Evolutionary conservation across 2,113 vertebrate species (phyloP), one percentile per base, ranked within the genome.

Genomic region (Callorhinus ursinus): DNA sequence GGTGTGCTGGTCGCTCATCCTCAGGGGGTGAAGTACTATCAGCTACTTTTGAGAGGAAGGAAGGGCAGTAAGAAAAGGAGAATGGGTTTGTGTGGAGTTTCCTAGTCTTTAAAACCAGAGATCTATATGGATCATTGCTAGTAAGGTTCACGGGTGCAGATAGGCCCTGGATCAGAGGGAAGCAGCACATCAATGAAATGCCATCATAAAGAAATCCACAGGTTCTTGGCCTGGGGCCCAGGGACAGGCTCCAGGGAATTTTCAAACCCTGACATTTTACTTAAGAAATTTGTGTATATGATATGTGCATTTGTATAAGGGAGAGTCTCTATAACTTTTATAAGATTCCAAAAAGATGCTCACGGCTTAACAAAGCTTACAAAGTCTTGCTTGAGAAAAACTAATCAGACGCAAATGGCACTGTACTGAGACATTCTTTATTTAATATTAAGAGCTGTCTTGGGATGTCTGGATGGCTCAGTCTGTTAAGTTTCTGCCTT

Each of bases 31-130:
- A 72, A 16, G 55, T 8, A n/a, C 31, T 24, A 0, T 9, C 63
- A 69, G 39, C 22, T 74, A 16, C 59, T 95, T 90, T 53, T 74
- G 55, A 89, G 81, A 39, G 55, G 84, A 81, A 83, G 57, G n/a
- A 81, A 91, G 79, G 7, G n/a, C 84, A 55, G 28, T 18, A 57
- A 63, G 19, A 90, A 59, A 69, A 83, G 61, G 46, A 65, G 53
- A 88, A 57, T 5, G 39, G 28, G 28, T 87, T 72, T 83, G 39
- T 12, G 5, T 26, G 61, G 76, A n/a, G 33, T 76, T 49, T 46
- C 15, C 74, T 76, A 76, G 42, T 86, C 46, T 59, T 63, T 63
- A 53, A 76, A 71, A 49, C 26, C 61, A 83, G 49, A 71, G 49
- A n/a, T 24, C 12, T 18, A 11, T 14, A 53, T 18, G 31, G 46